These are phyloP conservation scores for Palythoa heliodiscus DNA, from an alignment of 92 coral and sea anemone genomes.

Conservation along the genomic window DNA sequence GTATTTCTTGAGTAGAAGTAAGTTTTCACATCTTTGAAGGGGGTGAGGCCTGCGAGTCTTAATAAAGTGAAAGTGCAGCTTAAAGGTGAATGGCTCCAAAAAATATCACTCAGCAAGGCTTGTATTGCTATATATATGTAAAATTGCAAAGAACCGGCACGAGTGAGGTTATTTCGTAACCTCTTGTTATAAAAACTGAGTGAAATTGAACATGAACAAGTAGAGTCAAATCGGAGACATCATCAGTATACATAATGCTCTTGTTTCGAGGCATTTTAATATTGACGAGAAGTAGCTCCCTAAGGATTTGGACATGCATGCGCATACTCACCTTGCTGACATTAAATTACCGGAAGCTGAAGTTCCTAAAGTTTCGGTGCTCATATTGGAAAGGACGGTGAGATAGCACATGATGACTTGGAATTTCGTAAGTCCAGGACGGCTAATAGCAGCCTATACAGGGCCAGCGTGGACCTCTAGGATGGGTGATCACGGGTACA, in stretches of 20 bases:
- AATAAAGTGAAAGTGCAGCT: too few relatives aligned
- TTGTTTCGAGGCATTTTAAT: conserved; percentile 57
- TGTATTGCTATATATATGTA: too few relatives aligned
- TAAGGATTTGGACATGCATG: conserved; percentile 46
- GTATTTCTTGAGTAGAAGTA: too few relatives aligned
- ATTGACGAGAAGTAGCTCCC: conserved; percentile 55
- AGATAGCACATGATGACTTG: background rate
- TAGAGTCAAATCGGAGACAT: conserved; percentile 56
- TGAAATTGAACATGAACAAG: too few relatives aligned
- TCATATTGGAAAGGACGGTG: background rate
- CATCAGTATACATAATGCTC: conserved; percentile 49
- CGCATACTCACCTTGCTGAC: conserved; percentile 36
- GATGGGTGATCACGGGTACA: conserved; percentile 64
- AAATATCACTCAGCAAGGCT: too few relatives aligned
- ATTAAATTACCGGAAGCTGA: background rate
- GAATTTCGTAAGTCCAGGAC: background rate
- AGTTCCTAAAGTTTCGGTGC: background rate
- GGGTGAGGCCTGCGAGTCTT: too few relatives aligned
- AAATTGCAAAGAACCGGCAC: too few relatives aligned
- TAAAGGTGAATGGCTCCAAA: too few relatives aligned
- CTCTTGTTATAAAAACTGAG: too few relatives aligned
- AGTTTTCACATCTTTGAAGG: too few relatives aligned
- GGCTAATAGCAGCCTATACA: background rate
- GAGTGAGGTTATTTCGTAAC: too few relatives aligned
- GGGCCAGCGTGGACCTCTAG: conserved; percentile 19